Evolutionary conservation across 2,113 vertebrate genomes (phyloP).

Genomic region (Coryphaenoides rupestris): DNA sequence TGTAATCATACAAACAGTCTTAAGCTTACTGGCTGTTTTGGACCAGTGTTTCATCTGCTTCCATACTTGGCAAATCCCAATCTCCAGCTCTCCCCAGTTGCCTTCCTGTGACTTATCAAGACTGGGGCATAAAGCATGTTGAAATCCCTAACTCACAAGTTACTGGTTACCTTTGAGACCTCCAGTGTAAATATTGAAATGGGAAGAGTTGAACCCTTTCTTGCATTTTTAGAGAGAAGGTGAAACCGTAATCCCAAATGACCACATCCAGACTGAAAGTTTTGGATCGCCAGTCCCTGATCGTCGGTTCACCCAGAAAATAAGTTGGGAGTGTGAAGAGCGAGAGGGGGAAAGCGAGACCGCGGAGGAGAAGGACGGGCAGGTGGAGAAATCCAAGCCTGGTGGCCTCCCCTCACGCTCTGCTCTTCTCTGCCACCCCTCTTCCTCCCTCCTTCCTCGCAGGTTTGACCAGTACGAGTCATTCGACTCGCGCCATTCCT

Average conservation of each 20-base stretch:
- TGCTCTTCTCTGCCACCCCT: constrained; percentile 71
- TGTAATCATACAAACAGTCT: constrained; percentile 15
- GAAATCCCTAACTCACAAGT: constrained; percentile 38
- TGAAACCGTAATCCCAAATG: constrained; percentile 6
- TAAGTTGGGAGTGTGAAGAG: constrained; percentile 36
- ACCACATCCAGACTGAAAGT: constrained; percentile 36
- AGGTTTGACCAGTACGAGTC: constrained; percentile 92
- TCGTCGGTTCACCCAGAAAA: constrained; percentile 36
- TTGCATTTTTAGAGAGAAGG: constrained; percentile 23
- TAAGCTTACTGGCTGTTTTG: constrained; percentile 31
- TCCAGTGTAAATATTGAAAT: constrained; percentile 28
- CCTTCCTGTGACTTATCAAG: constrained; percentile 8
- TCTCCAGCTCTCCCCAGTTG: background rate
- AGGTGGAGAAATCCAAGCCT: constrained; percentile 65
- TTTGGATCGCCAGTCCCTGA: constrained; percentile 40
- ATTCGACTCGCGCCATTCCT: constrained; percentile 82
- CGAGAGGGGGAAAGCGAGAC: constrained; percentile 48
- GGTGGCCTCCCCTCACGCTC: constrained; percentile 67
- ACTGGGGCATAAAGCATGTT: constrained; percentile 16
- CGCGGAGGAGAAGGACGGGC: constrained; percentile 51
- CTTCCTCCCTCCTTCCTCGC: constrained; percentile 69
- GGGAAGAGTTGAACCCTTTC: constrained; percentile 15
- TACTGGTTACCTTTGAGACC: constrained; percentile 9
- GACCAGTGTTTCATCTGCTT: constrained; percentile 32
- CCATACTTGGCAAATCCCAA: constrained; percentile 1